These are phyloP conservation scores for Sinotaia quadrata DNA, from an alignment of 2,888 invertebrate genomes.

Conservation along the genomic window DNA sequence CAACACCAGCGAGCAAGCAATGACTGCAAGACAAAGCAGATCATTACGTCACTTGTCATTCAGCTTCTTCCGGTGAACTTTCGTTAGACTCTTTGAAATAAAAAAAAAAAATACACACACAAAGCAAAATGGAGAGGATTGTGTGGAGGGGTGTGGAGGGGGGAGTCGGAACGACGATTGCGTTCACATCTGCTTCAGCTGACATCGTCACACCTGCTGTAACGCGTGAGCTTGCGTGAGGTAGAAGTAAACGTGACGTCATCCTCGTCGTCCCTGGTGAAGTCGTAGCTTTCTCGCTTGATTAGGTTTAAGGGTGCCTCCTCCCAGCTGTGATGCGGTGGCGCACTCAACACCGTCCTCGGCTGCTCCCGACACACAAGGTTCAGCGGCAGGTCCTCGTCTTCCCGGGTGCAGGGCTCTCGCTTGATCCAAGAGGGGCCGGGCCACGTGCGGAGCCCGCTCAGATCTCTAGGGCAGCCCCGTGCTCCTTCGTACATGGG, in stretches of 20 bases:
- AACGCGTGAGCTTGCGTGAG: conserved; percentile 12
- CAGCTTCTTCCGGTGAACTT: too few relatives aligned
- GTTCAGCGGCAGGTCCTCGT: conserved; percentile 16
- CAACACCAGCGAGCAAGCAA: too few relatives aligned
- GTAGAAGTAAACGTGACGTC: conserved; percentile 7
- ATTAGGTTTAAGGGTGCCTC: conserved; percentile 1
- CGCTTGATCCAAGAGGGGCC: conserved; percentile 13
- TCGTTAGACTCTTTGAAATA: too few relatives aligned
- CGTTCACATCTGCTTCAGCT: conserved; percentile 2
- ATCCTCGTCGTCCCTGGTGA: conserved; percentile 1
- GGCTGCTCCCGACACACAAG: conserved; percentile 25
- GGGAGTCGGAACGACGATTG: too few relatives aligned
- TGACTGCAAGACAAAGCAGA: too few relatives aligned
- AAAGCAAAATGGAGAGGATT: too few relatives aligned
- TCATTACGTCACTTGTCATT: too few relatives aligned
- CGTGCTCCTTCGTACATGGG: not conserved
- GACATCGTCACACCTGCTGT: conserved; percentile 15
- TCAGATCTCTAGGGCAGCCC: not conserved
- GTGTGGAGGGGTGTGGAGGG: too few relatives aligned
- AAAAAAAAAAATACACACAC: too few relatives aligned
- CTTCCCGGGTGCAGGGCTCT: not conserved
- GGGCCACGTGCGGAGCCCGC: conserved; percentile 15
- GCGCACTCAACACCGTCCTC: not conserved
- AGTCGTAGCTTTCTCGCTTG: conserved; percentile 2
- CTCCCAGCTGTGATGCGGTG: not conserved